A percentile compares a stretch with the other conserved stretches of the same genome.
Conservation (phyloP, 2,113 vertebrate genomes). For the Anhinga anhinga region DNA sequence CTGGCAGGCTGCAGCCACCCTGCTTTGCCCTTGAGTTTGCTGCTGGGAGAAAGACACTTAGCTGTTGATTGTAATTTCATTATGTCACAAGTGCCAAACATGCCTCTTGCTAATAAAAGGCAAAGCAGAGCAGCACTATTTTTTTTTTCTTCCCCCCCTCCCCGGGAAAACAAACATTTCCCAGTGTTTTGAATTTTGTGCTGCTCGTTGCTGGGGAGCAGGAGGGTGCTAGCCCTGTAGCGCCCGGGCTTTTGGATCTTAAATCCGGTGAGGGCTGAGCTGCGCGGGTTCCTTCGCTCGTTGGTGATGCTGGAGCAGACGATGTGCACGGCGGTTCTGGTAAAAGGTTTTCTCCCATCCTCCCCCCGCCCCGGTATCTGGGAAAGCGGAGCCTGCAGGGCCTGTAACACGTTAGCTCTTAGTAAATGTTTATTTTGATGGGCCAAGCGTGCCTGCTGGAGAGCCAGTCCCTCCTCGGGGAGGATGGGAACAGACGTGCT, state of each 20-base stretch:
- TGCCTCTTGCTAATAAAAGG: slow-evolving; percentile 29
- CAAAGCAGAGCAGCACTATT: not conserved
- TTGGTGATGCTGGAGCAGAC: not conserved
- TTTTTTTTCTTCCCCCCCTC: not conserved
- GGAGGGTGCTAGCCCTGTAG: not conserved
- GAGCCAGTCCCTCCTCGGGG: accelerated
- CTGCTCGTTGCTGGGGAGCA: not conserved
- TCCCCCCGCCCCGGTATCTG: accelerated
- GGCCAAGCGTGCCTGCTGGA: not conserved
- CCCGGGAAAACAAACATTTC: not conserved
- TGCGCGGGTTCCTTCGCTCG: accelerated
- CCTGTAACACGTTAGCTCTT: not conserved
- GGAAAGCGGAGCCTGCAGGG: not conserved
- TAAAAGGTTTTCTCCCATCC: not conserved
- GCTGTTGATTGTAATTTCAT: slow-evolving; percentile 35
- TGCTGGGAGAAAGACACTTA: slow-evolving; percentile 24
- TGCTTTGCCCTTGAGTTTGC: not conserved
- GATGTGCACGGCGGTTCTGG: not conserved
- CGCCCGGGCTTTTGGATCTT: not conserved
- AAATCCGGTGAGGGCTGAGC: not conserved
- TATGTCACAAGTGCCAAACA: slow-evolving; percentile 37
- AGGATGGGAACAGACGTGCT: not conserved
- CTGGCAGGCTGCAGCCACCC: not conserved
- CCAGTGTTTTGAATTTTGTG: not conserved
- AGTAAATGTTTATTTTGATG: not conserved